Conservation (phyloP, 2,113 vertebrate species). For the Nesoenas mayeri region DNA sequence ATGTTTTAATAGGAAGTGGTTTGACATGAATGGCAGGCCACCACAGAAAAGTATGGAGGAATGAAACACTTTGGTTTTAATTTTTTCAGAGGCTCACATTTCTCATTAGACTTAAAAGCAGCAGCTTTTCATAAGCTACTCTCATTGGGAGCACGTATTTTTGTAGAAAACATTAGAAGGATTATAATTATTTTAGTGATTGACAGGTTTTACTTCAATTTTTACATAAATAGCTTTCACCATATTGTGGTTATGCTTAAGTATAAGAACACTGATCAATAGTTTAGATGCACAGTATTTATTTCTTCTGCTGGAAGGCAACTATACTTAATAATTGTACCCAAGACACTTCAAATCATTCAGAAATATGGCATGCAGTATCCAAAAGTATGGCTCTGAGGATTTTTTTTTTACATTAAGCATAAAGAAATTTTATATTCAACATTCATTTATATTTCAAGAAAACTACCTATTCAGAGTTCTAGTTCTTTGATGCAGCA, state of each 20-base stretch:
- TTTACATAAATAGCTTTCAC: constrained; percentile 62
- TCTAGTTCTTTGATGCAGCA: constrained; percentile 79
- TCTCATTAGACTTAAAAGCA: constrained; percentile 33
- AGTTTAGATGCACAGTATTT: constrained; percentile 70
- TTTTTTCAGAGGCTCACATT: constrained; percentile 66
- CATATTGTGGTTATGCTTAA: constrained; percentile 67
- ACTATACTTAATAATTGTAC: constrained; percentile 73
- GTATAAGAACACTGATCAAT: constrained; percentile 68
- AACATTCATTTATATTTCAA: constrained; percentile 78
- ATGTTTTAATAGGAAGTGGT: constrained; percentile 66
- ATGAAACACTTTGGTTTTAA: constrained; percentile 68
- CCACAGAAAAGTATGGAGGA: constrained; percentile 69
- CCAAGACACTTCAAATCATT: constrained; percentile 84
- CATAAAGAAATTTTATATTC: constrained; percentile 79
- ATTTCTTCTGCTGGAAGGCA: constrained; percentile 79
- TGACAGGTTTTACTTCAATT: constrained; percentile 53
- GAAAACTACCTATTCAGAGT: constrained; percentile 76
- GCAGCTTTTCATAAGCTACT: constrained; percentile 49
- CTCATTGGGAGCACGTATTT: constrained; percentile 1
- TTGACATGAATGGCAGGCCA: constrained; percentile 69
- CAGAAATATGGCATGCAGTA: constrained; percentile 86
- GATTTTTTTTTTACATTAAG: constrained; percentile 80
- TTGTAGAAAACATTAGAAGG: constrained; percentile 32
- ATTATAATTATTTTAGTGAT: constrained; percentile 41
- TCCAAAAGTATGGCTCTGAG: constrained; percentile 86